Evolutionary conservation across 2,888 invertebrate genomes (phyloP), one percentile per base, ranked within the genome.

Genomic region (Marasmarcha lunaedactyla): DNA sequence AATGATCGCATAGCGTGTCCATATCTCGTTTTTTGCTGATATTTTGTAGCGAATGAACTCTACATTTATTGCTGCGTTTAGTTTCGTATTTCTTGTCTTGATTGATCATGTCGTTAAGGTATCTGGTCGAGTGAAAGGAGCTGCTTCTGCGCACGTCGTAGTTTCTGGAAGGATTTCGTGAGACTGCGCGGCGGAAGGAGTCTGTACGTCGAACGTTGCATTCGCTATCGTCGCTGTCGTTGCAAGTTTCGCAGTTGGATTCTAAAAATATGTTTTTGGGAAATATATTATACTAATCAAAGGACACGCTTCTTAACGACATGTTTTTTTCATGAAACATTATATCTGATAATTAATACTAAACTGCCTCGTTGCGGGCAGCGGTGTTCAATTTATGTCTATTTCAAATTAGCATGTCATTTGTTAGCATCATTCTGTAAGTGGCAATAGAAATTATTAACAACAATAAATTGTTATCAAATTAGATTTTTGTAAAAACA

Each of bases 171-270:
- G 74, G 73, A 35, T 63, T 64, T 12, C 63, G 52, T 1, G 71
- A 52, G 35, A 78, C 57, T 2, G 81, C 81, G 14, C 70, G 52
- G 0, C 72, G 59, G 51, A 83, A 81, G 0, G 83, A 81, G 1
- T 74, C 76, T 0, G 77, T 72, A 26, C 83, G 68, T 37, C 76
- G 51, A 30, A 79, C 59, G 47, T 78, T 77, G 51, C 70, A 76
- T 15, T 81, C 81, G 57, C 78, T 83, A 36, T 79, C 83, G 37
- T 83, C 83, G 51, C 83, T 83, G 46, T 71, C 79, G 52, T 73
- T 69, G 46, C 54, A 79, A 0, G 73, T 78, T 44, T 79, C 81
- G 55, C 79, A 83, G 50, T 77, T 78, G 3, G 78, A 74, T 51
- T 78, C 78, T 78, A 59, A 6, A 61, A 64, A 9, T 5, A 43